phyloP scores from a whole-genome alignment of 2,888 invertebrate genomes.

The Tachina fera region DNA sequence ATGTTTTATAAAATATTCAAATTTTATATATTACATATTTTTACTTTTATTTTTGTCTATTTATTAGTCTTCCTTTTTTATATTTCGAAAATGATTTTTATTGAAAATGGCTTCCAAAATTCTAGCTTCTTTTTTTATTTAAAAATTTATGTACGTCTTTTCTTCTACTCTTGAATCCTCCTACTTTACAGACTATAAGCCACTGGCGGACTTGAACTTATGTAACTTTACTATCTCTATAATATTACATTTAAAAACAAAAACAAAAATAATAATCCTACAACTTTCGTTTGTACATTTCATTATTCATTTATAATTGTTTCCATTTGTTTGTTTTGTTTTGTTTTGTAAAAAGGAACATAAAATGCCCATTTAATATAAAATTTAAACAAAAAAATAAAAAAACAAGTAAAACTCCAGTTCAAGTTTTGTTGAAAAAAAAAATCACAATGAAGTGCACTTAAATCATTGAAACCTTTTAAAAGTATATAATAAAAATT shows the following conservation, averaged over 20 bases:
- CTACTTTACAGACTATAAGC: conserved; percentile 71
- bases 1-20: conserved; percentile 30
- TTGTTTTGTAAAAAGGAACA: conserved; percentile 7
- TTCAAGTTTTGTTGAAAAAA: conserved; percentile 36
- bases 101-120: conserved; percentile 44
- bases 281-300: conserved; percentile 53
- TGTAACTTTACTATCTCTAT: conserved; percentile 50
- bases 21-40: not conserved
- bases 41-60: not conserved
- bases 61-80: conserved; percentile 38
- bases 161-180: conserved; percentile 60
- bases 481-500: conserved; percentile 36
- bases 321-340: conserved; percentile 23
- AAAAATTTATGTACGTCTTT: conserved; percentile 54
- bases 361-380: conserved; percentile 42
- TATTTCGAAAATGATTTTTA: conserved; percentile 5
- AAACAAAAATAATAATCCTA: conserved; percentile 12
- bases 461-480: conserved; percentile 57
- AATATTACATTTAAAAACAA: not conserved
- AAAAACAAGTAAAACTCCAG: conserved; percentile 21
- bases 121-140: conserved; percentile 40
- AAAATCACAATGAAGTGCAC: conserved; percentile 55
- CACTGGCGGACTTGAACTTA: conserved; percentile 70
- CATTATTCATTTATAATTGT: conserved; percentile 50
- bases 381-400: conserved; percentile 30